phyloP scores from a whole-genome alignment of 2,797 vertebrate genomes.

The Trachops cirrhosus region DNA sequence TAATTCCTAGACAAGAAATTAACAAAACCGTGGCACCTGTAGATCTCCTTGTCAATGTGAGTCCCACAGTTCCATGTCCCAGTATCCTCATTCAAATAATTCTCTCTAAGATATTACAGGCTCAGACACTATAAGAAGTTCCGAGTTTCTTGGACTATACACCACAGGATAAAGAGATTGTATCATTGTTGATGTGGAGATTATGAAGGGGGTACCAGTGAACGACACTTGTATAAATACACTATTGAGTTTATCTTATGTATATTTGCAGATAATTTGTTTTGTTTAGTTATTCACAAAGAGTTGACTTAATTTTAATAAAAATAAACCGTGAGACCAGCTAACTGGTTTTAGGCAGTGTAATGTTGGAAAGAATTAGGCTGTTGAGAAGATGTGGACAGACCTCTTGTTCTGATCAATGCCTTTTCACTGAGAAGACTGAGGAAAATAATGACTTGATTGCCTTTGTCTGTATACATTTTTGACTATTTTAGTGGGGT shows the following conservation, averaged over 20 bases:
- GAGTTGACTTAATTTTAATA: background rate
- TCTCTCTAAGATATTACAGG: background rate
- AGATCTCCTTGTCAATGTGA: background rate
- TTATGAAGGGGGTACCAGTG: background rate
- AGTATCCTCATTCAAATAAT: background rate
- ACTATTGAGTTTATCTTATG: background rate
- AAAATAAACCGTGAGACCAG: background rate
- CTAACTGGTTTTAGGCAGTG: background rate
- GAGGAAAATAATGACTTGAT: background rate
- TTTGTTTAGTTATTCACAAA: background rate
- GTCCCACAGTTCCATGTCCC: background rate
- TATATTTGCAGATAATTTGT: background rate
- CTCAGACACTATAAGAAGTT: background rate
- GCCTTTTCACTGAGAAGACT: background rate
- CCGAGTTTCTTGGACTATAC: background rate
- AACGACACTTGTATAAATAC: background rate
- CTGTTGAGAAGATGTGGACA: background rate
- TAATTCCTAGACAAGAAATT: background rate
- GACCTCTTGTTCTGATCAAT: background rate
- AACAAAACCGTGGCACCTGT: background rate
- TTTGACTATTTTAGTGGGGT: background rate
- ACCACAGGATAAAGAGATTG: background rate
- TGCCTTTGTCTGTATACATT: background rate
- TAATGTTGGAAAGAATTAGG: background rate
- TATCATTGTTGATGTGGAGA: background rate